phyloP scores from a whole-genome alignment of 2,888 invertebrate species.

The Brenthis hecate region DNA sequence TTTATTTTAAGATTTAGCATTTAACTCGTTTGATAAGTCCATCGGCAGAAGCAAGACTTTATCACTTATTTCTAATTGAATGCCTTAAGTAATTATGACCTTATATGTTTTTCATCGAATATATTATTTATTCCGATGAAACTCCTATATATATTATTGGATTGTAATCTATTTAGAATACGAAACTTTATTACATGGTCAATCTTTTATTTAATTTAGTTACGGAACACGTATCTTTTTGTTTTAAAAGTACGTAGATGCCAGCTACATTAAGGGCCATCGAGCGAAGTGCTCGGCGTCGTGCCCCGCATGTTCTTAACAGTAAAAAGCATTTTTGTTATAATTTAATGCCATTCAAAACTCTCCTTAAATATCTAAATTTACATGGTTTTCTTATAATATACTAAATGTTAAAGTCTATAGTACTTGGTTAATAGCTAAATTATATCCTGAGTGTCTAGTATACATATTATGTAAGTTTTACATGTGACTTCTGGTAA shows the following conservation, averaged over 20 bases:
- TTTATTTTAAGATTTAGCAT: too few species aligned
- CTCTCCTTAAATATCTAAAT: constrained; percentile 4
- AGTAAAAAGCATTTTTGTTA: constrained; percentile 62
- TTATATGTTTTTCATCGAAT: too few species aligned
- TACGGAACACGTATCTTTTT: constrained; percentile 50
- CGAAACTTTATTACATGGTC: constrained; percentile 14
- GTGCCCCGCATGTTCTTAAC: constrained; percentile 65
- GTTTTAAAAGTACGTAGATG: constrained; percentile 63
- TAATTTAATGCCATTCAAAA: constrained; percentile 16
- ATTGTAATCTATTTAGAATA: background rate
- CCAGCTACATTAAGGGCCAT: constrained; percentile 67
- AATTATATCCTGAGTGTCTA: too few species aligned
- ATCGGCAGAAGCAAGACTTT: too few species aligned
- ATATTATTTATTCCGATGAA: too few species aligned
- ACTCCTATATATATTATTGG: too few species aligned
- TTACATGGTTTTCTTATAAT: background rate
- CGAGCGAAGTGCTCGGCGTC: constrained; percentile 63
- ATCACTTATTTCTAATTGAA: too few species aligned
- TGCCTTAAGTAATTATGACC: too few species aligned
- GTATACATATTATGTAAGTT: too few species aligned
- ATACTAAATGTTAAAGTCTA: too few species aligned
- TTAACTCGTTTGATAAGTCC: too few species aligned
- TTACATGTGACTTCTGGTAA: background rate
- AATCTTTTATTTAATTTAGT: constrained; percentile 28
- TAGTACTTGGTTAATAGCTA: too few species aligned